Base-by-base conservation (phyloP, 2,888 invertebrate species). In the Elegia similella region DNA sequence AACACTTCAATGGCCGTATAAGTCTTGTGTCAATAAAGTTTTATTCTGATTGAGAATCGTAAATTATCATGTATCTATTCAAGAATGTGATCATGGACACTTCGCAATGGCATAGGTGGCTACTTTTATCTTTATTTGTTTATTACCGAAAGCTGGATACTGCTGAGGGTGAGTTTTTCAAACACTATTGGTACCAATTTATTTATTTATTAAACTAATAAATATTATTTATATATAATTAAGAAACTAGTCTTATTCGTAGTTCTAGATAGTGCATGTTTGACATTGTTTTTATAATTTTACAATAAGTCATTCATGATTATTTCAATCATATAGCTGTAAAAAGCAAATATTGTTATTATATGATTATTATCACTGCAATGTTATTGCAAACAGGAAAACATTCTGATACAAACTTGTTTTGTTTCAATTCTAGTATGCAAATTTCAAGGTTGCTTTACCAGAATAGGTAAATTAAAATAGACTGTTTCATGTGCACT, bases 1-100 rank as follows among this genome's bases (percentile, higher is more conserved):
- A 76, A 73, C 61, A 72, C 70, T 68, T 68, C 78, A 86, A 88
- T 88, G 86, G 87, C 83, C 78, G 82, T 84, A 72, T 79, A 69
- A 65, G 68, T 72, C 68, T 63, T 78, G 73, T 83, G 79, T 80
- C 78, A 80, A 74, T 84, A 82, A 76, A 75, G 76, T 82, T 77
- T 84, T 83, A 80, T 76, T 66, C 69, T 73, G 67, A 74, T 70
- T 72, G 63, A 67, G 69, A 75, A 74, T 65, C 76, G 44, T 82
- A 76, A 70, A 73, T 76, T 74, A 68, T 71, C 60, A 88, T 88
- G 88, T 78, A 83, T 77, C 60, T 72, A 57, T 65, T 62, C 62
- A 82, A 78, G 63, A 78, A 83, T 82, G 75, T 78, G 64, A 81
- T 72, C 62, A 85, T 88, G 88, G 76, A 80, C 72, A 78, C 63